These are phyloP conservation scores for Pogona vitticeps DNA, from an alignment of 2,113 vertebrate genomes.

Conservation along the genomic window DNA sequence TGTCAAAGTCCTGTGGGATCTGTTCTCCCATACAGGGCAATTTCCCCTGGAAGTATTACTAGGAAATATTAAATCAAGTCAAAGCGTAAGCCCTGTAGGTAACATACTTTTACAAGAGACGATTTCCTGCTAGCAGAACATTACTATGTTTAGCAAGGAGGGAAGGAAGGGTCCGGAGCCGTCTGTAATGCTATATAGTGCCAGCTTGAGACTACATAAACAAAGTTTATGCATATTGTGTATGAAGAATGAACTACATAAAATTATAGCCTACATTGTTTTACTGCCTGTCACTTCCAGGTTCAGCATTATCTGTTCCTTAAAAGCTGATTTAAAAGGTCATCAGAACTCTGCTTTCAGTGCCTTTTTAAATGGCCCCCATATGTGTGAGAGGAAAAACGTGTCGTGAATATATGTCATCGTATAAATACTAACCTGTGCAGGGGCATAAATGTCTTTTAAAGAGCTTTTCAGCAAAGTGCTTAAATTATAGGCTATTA, in stretches of 20 bases:
- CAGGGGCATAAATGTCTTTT: conserved; percentile 46
- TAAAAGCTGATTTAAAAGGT: conserved; percentile 26
- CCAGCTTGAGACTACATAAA: conserved; percentile 3
- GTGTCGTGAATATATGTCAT: conserved; percentile 44
- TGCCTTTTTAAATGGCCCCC: neutral
- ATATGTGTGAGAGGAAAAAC: neutral
- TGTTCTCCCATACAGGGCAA: conserved; percentile 21
- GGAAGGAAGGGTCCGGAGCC: neutral
- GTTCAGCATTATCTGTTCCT: conserved; percentile 30
- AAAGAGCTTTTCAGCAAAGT: conserved; percentile 49
- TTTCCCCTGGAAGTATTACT: conserved; percentile 57
- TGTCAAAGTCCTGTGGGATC: conserved; percentile 51
- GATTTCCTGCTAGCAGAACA: conserved; percentile 27
- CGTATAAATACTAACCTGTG: conserved; percentile 35
- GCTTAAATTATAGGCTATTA: conserved; percentile 33
- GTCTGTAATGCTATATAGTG: neutral
- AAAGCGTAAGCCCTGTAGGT: conserved; percentile 38
- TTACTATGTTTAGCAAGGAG: neutral
- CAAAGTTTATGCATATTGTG: conserved; percentile 31
- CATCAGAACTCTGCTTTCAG: neutral
- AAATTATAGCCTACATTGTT: neutral
- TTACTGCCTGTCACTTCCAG: conserved; percentile 14
- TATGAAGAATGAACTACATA: conserved; percentile 33
- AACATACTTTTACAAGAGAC: conserved; percentile 23
- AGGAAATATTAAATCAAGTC: conserved; percentile 64